These are phyloP conservation scores for Phyllostomus hastatus DNA, from an alignment of 2,113 vertebrate species.

Conservation along the genomic window DNA sequence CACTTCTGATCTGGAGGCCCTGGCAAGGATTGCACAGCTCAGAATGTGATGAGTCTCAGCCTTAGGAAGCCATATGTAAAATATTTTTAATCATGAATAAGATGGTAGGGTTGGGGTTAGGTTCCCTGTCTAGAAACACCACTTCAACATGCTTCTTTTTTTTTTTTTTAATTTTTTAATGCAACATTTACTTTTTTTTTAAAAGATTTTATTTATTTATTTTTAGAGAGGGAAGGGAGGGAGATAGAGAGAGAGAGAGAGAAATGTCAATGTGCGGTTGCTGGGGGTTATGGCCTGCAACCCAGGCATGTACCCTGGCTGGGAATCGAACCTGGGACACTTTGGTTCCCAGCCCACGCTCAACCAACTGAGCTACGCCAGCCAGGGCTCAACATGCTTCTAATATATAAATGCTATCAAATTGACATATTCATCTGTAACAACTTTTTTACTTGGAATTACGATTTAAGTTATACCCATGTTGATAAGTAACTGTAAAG, in stretches of 20 bases:
- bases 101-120: neutral
- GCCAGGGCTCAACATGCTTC: neutral
- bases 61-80: neutral
- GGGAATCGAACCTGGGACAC: too few relatives aligned
- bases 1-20: neutral
- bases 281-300: too few relatives aligned
- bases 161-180: too few relatives aligned
- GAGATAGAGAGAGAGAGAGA: too few relatives aligned
- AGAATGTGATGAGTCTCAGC: neutral
- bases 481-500: neutral
- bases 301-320: too few relatives aligned
- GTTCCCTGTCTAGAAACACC: neutral
- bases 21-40: neutral
- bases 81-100: neutral
- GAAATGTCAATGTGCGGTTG: too few relatives aligned
- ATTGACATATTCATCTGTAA: neutral
- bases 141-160: neutral
- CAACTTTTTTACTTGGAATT: neutral
- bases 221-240: too few relatives aligned
- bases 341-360: too few relatives aligned
- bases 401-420: neutral
- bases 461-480: neutral
- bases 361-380: too few relatives aligned
- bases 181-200: too few relatives aligned
- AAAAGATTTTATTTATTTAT: too few relatives aligned